Evolutionary conservation across 2,888 invertebrate species (phyloP), one percentile per base, ranked within the genome.

Genomic region (Marasmarcha lunaedactyla): DNA sequence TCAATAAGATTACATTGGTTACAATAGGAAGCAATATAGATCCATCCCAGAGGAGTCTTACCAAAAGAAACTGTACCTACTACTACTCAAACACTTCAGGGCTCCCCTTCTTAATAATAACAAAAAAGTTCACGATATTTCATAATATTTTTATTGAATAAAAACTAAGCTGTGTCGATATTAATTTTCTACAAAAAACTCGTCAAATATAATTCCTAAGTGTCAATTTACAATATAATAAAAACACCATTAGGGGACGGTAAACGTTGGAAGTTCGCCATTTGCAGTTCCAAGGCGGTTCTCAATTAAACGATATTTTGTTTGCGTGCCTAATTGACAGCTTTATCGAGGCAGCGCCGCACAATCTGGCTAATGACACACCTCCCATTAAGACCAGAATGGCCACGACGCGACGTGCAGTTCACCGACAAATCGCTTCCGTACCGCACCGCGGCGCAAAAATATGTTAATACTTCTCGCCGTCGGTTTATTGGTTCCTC

Each of bases 311-410:
- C 63, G 55, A 51, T 72, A 72, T 78, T 79, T 60, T 61, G 63
- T 56, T 63, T 61, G 55, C 55, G 48, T 54, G 49, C 50, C 49
- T 81, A 79, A 81, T 79, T 78, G 79, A 81, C 77, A 54, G 65
- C 57, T 66, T 60, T 54, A 65, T 62, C 66, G 63, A 59, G 54
- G 63, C 61, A 59, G 68, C 57, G 61, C 61, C 56, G 52, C 52
- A 42, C 67, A 68, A 55, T 55, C 52, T 46, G 49, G 48, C 62
- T 74, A 78, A 77, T 73, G 71, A 45, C 53, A 56, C 55, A 53
- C 46, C 51, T 49, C 49, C 48, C 49, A 50, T 56, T 54, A 58
- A 52, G 48, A 48, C 50, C 44, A 43, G 55, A 58, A 41, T 11
- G 1, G 4, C 46, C 58, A 57, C 61, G 59, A 65, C 59, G 56